Base-by-base conservation (phyloP, 2,888 invertebrate genomes). In the Zygothrica quintamaculata region DNA sequence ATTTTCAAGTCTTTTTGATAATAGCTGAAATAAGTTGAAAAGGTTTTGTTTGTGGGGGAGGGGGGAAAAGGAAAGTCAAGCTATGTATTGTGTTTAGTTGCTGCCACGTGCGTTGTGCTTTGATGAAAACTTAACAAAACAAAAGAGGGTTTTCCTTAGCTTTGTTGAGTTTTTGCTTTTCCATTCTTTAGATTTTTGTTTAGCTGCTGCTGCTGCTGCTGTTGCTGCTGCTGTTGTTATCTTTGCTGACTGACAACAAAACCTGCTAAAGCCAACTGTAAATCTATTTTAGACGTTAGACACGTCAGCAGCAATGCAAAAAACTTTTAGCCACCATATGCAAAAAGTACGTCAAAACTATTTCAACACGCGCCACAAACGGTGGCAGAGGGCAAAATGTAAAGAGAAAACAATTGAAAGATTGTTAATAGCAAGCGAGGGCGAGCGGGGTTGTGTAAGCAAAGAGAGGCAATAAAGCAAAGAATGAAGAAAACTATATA, bases 271-370 rank as follows among this genome's bases (percentile, higher is more conserved):
- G 52, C 71, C 53, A 37, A 37, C 26, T 39, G 59, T 39, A 70
- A 66, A 69, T 68, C 72, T 66, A 61, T 72, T 70, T 70, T 22
- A 53, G 43, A 56, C 43, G 57, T 31, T 40, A 50, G 51, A 29
- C 64, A 69, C 58, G 70, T 69, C 64, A 64, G 48, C 64, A 64
- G 48, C 57, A 53, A 48, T 69, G 67, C 67, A 65, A 59, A n/a
- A 69, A 73, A 58, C 48, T 73, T 73, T 69, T 48, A 51, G 66
- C 56, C 58, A 74, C 61, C 73, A 74, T 74, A 74, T 75, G 73
- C 75, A 75, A 77, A 22, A 76, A 74, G 64, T 57, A 77, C 77
- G 74, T 77, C 71, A 77, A 74, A 76, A 77, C 75, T 76, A 77
- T 77, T 59, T 52, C 52, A 22, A 22, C 18, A 44, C 50, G 47